phyloP scores from a whole-genome alignment of 1,140 invertebrate genomes.

The Aplysia californica region DNA sequence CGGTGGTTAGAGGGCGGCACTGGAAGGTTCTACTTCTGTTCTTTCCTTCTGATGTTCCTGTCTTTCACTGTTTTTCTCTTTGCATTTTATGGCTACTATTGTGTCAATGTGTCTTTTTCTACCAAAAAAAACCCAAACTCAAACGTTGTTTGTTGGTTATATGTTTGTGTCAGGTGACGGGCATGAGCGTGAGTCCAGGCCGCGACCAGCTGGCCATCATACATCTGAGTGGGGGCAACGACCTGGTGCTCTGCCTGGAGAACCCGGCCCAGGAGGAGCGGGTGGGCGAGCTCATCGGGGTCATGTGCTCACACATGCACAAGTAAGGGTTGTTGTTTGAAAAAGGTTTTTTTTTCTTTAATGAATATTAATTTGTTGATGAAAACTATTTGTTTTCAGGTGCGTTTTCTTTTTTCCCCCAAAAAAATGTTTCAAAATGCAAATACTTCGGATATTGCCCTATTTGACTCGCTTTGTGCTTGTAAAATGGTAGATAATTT shows the following conservation, averaged over 20 bases:
- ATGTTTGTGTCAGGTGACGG: conserved; percentile 74
- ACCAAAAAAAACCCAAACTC: no score
- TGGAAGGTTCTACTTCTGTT: no score
- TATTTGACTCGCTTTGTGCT: no score
- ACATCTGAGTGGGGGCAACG: conserved; percentile 88
- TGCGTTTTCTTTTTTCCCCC: neutral
- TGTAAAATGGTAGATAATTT: no score
- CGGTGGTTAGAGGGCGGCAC: no score
- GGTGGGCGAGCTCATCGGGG: conserved; percentile 88
- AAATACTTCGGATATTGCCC: no score
- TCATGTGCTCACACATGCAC: conserved; percentile 71
- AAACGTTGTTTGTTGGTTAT: no score
- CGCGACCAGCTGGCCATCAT: conserved; percentile 90
- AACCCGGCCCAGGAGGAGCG: conserved; percentile 68
- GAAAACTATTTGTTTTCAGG: neutral
- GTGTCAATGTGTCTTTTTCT: no score
- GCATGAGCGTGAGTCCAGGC: conserved; percentile 83
- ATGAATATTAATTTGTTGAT: neutral
- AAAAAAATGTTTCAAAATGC: no score
- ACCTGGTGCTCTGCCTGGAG: conserved; percentile 86
- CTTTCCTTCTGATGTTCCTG: no score
- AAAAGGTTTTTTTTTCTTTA: neutral
- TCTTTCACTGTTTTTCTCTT: no score
- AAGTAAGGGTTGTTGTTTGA: conserved; percentile 49
- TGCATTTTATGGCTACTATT: no score